A percentile compares a stretch with the other conserved stretches of the same genome.
Conservation (phyloP, 2,888 invertebrate genomes). For the Drosophila atripex region DNA sequence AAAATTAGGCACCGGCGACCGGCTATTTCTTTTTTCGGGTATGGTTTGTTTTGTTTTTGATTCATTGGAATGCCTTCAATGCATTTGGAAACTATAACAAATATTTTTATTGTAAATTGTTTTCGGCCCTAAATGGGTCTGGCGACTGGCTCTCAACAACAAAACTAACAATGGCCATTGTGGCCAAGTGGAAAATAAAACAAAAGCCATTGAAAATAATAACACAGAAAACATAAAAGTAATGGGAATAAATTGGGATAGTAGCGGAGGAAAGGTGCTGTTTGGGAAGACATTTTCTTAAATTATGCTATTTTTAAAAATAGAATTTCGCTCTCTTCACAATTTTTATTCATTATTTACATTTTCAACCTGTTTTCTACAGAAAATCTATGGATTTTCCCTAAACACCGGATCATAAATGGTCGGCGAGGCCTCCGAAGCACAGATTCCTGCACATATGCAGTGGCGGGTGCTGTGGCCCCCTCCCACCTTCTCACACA, state of each 20-base stretch:
- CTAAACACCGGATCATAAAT: background rate
- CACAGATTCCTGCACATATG: slow-evolving; percentile 31
- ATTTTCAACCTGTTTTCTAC: background rate
- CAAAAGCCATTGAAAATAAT: slow-evolving; percentile 44
- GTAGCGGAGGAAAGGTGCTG: slow-evolving; percentile 1
- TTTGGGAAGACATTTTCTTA: background rate
- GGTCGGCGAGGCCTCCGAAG: slow-evolving; percentile 4
- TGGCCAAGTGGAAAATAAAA: slow-evolving; percentile 43
- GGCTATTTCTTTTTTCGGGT: slow-evolving; percentile 12
- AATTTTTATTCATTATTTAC: background rate
- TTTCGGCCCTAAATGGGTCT: slow-evolving; percentile 44
- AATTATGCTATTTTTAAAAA: background rate
- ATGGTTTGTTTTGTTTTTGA: slow-evolving; percentile 20
- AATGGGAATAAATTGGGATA: slow-evolving; percentile 16
- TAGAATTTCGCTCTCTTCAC: background rate
- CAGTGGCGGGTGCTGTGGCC: slow-evolving; percentile 5
- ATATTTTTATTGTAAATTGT: slow-evolving; percentile 52
- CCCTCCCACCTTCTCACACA: background rate
- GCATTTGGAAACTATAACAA: slow-evolving; percentile 52
- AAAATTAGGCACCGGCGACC: slow-evolving; percentile 46
- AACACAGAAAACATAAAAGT: slow-evolving; percentile 5
- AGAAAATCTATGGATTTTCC: background rate
- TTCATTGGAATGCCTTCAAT: slow-evolving; percentile 44
- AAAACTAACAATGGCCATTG: slow-evolving; percentile 39
- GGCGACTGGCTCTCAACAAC: slow-evolving; percentile 19